Percentiles rank a stretch among this genome's conserved stretches.
Conservation (phyloP, 2,113 vertebrate genomes). For the Indicator indicator region DNA sequence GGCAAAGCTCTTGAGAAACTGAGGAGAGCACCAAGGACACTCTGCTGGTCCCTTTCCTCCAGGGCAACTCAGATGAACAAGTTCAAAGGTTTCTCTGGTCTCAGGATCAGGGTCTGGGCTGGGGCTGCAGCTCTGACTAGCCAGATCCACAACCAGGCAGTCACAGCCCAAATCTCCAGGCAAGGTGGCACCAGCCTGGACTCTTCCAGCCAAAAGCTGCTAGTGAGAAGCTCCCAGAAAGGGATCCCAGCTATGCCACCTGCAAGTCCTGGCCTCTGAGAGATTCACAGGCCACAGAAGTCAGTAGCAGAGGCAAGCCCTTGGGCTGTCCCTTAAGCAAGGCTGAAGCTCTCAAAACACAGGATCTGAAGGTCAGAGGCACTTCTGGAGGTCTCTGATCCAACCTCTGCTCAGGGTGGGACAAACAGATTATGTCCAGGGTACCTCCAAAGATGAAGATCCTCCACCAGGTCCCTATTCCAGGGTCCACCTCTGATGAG, state of each 20-base stretch:
- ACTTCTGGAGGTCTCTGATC: neutral
- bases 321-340: neutral
- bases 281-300: neutral
- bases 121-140: neutral
- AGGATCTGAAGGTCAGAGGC: neutral
- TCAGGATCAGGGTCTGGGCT: neutral
- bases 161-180: neutral
- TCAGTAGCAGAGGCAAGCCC: neutral
- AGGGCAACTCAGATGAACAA: neutral
- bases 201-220: neutral
- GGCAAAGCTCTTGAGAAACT: neutral
- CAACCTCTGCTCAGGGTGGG: neutral
- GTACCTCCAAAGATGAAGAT: neutral
- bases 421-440: neutral
- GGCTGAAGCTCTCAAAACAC: neutral
- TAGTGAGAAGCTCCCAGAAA: neutral
- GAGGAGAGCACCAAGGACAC: neutral
- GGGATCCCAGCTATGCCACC: neutral
- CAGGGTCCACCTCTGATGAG: neutral
- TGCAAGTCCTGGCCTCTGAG: neutral
- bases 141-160: neutral
- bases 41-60: neutral
- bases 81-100: neutral
- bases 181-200: neutral
- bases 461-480: neutral